A percentile compares a stretch with the other conserved stretches of the same genome.
These are phyloP conservation scores for Thalassoma bifasciatum DNA, from an alignment of 2,113 vertebrate genomes.

Conservation along the genomic window DNA sequence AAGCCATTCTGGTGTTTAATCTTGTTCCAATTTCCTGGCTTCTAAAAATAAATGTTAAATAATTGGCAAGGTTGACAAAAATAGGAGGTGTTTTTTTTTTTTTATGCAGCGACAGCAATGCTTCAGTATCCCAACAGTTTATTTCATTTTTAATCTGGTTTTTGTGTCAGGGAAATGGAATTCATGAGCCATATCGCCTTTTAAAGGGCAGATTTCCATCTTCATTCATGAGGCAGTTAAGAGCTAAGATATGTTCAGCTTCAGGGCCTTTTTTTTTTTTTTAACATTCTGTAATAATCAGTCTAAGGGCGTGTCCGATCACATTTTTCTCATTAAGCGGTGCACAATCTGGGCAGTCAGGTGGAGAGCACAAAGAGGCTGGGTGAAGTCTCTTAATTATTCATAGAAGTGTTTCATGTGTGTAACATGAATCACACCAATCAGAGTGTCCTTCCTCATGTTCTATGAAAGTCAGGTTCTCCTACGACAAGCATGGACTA, in stretches of 20 bases:
- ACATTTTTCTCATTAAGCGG: too few species aligned
- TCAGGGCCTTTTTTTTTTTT: not conserved
- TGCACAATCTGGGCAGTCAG: too few species aligned
- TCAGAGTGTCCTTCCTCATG: too few species aligned
- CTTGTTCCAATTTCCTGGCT: slow-evolving; percentile 37
- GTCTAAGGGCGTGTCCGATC: too few species aligned
- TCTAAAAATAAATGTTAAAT: slow-evolving; percentile 57
- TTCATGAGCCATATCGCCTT: too few species aligned
- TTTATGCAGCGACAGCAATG: not conserved
- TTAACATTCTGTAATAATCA: too few species aligned
- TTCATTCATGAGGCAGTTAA: not conserved
- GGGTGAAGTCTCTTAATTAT: too few species aligned
- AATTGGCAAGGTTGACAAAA: not conserved
- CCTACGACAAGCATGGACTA: too few species aligned
- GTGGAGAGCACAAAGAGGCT: too few species aligned
- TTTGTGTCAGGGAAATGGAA: not conserved
- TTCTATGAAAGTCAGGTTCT: too few species aligned
- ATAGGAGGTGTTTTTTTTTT: not conserved
- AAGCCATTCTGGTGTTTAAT: slow-evolving; percentile 51
- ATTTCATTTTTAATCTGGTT: not conserved
- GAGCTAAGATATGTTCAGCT: not conserved
- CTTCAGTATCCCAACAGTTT: not conserved
- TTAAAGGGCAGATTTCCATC: not conserved
- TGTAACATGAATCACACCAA: too few species aligned
- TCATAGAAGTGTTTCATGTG: too few species aligned